A percentile compares a stretch with the other conserved stretches of the same genome.
phyloP scores from a whole-genome alignment of 2,113 vertebrate genomes.

The Urocolius indicus region DNA sequence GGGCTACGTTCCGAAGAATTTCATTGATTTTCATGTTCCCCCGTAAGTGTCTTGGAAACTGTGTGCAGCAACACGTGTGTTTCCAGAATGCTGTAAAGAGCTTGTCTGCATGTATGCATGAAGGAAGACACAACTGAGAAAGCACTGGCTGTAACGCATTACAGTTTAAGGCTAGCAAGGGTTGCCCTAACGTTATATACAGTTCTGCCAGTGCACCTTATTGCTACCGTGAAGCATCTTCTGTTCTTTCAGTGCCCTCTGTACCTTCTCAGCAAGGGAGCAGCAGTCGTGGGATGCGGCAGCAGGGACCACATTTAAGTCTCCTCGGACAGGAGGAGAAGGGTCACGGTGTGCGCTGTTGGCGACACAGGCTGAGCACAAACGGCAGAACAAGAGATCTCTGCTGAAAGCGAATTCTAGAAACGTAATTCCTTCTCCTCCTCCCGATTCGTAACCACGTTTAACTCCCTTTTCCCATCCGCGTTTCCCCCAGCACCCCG shows the following conservation, averaged over 20 bases:
- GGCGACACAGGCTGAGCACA: not conserved
- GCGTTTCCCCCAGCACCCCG: not conserved
- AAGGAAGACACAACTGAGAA: not conserved
- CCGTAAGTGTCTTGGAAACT: conserved; percentile 77
- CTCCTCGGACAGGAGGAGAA: not conserved
- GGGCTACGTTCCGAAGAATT: conserved; percentile 93
- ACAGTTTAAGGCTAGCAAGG: not conserved
- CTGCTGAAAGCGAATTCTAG: not conserved
- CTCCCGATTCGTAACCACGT: not conserved
- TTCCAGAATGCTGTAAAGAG: not conserved
- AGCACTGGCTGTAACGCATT: not conserved
- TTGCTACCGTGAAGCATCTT: not conserved
- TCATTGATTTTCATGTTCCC: conserved; percentile 84
- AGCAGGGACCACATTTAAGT: not conserved
- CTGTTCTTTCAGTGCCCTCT: not conserved
- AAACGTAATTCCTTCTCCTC: not conserved
- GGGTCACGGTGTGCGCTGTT: not conserved
- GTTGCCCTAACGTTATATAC: not conserved
- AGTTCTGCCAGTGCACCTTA: not conserved
- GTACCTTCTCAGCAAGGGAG: not conserved
- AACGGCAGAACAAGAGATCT: not conserved
- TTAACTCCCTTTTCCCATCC: not conserved
- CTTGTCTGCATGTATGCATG: rapidly evolving
- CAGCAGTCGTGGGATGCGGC: not conserved
- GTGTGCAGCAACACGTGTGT: not conserved